A percentile compares a stretch with the other conserved stretches of the same genome.
Conservation (phyloP, 2,888 invertebrate species). For the Tetragonisca angustula region DNA sequence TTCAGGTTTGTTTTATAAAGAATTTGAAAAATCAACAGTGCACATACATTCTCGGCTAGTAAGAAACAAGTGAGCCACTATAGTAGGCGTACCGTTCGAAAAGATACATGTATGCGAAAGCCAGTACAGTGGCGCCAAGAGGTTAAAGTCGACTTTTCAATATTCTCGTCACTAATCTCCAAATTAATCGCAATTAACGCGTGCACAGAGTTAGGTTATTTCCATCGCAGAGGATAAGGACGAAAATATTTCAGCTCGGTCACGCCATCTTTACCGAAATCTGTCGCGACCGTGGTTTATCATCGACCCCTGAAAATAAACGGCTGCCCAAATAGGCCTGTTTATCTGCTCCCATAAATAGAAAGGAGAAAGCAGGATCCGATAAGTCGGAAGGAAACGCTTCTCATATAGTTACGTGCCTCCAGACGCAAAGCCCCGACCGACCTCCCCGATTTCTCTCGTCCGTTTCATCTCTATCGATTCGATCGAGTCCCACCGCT, state of each 20-base stretch:
- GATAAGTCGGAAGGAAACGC: constrained; percentile 60
- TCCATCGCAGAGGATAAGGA: constrained; percentile 7
- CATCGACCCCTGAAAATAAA: constrained; percentile 73
- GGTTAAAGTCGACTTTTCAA: not conserved
- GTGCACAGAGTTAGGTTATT: not conserved
- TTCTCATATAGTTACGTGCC: too few relatives aligned
- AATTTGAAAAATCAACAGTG: too few relatives aligned
- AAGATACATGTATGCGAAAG: too few relatives aligned
- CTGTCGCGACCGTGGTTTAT: constrained; percentile 60
- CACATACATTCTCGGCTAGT: too few relatives aligned
- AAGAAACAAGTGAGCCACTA: too few relatives aligned
- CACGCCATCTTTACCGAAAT: constrained; percentile 20
- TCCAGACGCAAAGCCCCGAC: too few relatives aligned
- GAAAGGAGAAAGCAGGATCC: constrained; percentile 57
- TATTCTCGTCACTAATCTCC: not conserved
- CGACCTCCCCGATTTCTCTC: constrained; percentile 9
- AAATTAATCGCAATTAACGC: constrained; percentile 2
- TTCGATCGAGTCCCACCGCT: constrained; percentile 30
- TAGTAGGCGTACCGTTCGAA: too few relatives aligned
- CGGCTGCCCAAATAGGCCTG: constrained; percentile 67
- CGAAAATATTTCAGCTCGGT: not conserved
- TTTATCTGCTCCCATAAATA: constrained; percentile 69
- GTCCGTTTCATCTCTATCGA: constrained; percentile 9
- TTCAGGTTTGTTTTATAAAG: too few relatives aligned
- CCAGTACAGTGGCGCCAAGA: too few relatives aligned